phyloP scores from a whole-genome alignment of 37 sponge, comb jelly and placozoan genomes.

The Mnemiopsis leidyi region DNA sequence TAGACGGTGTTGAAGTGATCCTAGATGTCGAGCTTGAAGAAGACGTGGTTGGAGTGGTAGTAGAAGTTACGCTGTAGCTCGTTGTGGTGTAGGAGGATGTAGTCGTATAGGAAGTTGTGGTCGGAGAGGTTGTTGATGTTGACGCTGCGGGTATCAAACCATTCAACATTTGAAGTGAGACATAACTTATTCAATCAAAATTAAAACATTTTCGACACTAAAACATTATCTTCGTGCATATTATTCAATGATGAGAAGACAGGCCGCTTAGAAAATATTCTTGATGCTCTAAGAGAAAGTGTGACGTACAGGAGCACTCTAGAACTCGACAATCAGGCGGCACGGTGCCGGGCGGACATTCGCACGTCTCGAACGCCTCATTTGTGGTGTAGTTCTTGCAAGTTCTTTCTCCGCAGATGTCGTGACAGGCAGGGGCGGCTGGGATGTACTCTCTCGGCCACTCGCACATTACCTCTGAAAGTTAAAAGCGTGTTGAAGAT shows the following conservation, averaged over 20 bases:
- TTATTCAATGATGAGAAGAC: too few species aligned
- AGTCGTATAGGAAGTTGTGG: background rate
- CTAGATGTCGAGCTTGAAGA: background rate
- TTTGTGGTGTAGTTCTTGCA: constrained; percentile 50
- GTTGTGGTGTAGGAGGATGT: background rate
- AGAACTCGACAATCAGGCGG: background rate
- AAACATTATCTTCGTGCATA: too few species aligned
- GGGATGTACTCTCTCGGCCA: constrained; percentile 61
- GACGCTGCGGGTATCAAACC: too few species aligned
- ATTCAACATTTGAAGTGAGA: too few species aligned
- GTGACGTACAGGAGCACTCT: constrained; percentile 6
- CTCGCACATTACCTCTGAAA: constrained; percentile 63
- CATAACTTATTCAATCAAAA: too few species aligned
- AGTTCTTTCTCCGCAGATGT: constrained; percentile 39
- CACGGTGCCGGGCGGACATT: constrained; percentile 31
- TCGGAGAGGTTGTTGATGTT: background rate
- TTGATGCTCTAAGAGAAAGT: too few species aligned
- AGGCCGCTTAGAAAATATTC: too few species aligned
- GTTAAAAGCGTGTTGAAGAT: too few species aligned
- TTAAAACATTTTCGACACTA: too few species aligned
- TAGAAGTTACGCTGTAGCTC: background rate
- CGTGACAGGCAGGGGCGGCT: constrained; percentile 49
- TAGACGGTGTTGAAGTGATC: background rate
- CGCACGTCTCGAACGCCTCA: constrained; percentile 45
- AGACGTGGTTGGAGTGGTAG: constrained; percentile 15